Base-by-base conservation (phyloP, 2,797 vertebrate genomes). In the Peromyscus melanophrys region DNA sequence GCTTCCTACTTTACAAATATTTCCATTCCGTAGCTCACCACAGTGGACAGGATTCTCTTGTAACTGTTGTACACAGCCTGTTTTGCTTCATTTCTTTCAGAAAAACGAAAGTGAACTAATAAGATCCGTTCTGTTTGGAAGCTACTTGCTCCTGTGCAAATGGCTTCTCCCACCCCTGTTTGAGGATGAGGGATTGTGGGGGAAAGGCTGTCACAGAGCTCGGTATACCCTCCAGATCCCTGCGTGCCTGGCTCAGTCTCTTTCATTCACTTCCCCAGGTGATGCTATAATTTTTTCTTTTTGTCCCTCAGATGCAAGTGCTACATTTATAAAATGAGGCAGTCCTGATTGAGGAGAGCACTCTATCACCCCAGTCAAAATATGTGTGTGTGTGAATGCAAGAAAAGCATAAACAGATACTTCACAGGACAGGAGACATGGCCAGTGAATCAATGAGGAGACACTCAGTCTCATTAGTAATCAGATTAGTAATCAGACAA, bases 51-150 rank as follows among this genome's bases (percentile, higher is more conserved):
- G 9, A n/a, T 97, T 97, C 83, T 71, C 71, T 75, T 37, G 19
- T 29, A 91, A 52, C 83, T 96, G 95, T 97, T 95, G 83, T 4
- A 17, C 8, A 25, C 65, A 46, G 49, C 10, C 67, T 11, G 88
- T 96, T 95, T 97, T 94, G 11, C 83, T 95, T 97, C 59, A 4
- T 92, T 98, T 92, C 57, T 96, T 4, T 67, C 69, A 52, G 69
- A 49, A 82, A 61, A 88, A 81, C 8, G 29, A 88, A 90, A 77
- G 77, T 49, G 96, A 97, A 89, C 90, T 0, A 1, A 89, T 43
- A 34, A 80, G 57, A 69, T 40, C 16, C 46, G 8, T 61, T 31
- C 49, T 37, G 49, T 43, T n/a, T 46, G 40, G n/a, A 65, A 78
- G 29, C 19, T 14, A 40, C 25, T 1, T 0, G n/a, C 9, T 52